Conservation (phyloP, 2,113 vertebrate genomes). For the Bombycilla garrulus region DNA sequence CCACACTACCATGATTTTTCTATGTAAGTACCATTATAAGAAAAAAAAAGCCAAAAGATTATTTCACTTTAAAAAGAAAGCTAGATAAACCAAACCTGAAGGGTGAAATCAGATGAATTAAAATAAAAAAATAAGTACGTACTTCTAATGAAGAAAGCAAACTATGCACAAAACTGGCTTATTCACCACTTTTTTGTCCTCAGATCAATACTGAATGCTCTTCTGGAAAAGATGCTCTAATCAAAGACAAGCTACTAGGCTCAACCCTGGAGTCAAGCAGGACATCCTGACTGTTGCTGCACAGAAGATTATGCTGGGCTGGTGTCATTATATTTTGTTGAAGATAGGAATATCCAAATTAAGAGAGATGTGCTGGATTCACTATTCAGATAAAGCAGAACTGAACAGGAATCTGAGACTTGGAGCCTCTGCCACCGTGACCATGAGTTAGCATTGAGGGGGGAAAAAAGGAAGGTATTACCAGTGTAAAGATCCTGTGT, state of each 20-base stretch:
- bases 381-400: neutral
- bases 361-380: neutral
- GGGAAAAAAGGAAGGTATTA: neutral
- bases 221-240: neutral
- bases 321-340: neutral
- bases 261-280: neutral
- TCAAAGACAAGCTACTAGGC: neutral
- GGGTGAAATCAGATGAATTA: neutral
- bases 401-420: neutral
- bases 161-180: neutral
- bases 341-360: neutral
- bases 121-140: neutral
- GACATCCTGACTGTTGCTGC: neutral
- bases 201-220: neutral
- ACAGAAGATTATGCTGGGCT: neutral
- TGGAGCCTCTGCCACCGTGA: rapidly evolving
- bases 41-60: neutral
- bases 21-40: neutral
- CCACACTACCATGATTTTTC: neutral
- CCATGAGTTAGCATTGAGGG: neutral
- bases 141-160: neutral
- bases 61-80: neutral
- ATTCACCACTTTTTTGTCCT: neutral
- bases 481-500: neutral
- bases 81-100: neutral